Conservation (phyloP, 2,888 invertebrate species). For the Calameuta filiformis region DNA sequence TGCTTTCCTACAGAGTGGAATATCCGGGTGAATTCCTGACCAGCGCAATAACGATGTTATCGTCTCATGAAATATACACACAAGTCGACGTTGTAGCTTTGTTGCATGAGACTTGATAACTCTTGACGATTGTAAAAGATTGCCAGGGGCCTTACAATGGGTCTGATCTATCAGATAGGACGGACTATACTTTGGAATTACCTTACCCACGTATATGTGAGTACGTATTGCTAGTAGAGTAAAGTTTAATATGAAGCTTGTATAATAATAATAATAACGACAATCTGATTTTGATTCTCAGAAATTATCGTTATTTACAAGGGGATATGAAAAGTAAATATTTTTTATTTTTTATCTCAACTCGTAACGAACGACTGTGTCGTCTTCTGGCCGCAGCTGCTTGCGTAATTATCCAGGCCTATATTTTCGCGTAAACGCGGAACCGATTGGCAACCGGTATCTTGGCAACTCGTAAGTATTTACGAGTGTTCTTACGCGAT, state of each 20-base stretch:
- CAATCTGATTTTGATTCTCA: not conserved
- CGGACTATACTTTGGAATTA: not conserved
- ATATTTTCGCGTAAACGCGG: slow-evolving; percentile 5
- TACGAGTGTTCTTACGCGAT: not conserved
- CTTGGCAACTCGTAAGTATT: slow-evolving; percentile 1
- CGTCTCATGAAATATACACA: slow-evolving; percentile 38
- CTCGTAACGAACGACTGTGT: not conserved
- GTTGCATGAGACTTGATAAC: slow-evolving; percentile 32
- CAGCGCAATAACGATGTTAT: slow-evolving; percentile 41
- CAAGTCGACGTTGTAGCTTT: slow-evolving; percentile 26
- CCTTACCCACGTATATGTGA: not conserved
- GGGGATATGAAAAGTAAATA: not conserved
- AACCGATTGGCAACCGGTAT: not conserved
- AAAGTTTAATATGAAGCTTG: not conserved
- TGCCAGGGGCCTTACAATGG: slow-evolving; percentile 18
- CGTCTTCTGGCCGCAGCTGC: not conserved
- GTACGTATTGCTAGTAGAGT: not conserved
- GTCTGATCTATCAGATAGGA: not conserved
- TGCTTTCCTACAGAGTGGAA: slow-evolving; percentile 8
- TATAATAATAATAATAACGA: not conserved
- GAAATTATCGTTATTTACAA: not conserved
- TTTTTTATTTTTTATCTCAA: not conserved
- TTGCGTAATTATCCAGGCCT: not conserved
- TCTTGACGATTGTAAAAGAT: slow-evolving; percentile 24
- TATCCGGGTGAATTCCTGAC: slow-evolving; percentile 45